Evolutionary conservation across 2,888 invertebrate species (phyloP).

Genomic region (Apamea anceps): DNA sequence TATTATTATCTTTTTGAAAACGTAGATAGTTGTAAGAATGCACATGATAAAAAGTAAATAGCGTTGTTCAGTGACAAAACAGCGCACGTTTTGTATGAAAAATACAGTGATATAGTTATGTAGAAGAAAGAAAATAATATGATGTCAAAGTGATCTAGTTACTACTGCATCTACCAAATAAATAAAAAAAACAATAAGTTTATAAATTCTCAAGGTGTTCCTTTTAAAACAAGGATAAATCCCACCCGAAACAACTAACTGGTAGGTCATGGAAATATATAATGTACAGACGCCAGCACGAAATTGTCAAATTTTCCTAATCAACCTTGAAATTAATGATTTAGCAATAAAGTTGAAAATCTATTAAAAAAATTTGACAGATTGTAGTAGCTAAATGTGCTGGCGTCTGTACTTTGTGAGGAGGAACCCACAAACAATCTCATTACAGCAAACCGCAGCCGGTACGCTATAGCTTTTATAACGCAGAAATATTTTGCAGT

Average conservation of each 20-base stretch:
- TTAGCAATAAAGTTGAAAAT: too few relatives aligned
- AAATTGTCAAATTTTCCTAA: too few relatives aligned
- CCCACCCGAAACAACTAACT: not conserved
- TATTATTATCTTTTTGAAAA: not conserved
- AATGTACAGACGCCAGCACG: too few relatives aligned
- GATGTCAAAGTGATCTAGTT: not conserved
- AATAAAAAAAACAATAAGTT: not conserved
- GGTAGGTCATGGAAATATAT: not conserved
- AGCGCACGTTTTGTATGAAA: not conserved
- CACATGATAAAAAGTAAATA: not conserved
- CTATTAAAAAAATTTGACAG: too few relatives aligned
- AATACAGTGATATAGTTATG: not conserved
- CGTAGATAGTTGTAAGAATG: not conserved
- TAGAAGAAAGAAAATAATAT: not conserved
- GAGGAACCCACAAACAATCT: not conserved
- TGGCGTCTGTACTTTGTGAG: too few relatives aligned
- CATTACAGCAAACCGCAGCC: too few relatives aligned
- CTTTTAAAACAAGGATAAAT: not conserved
- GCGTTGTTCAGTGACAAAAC: not conserved
- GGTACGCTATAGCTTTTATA: not conserved
- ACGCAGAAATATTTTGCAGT: not conserved
- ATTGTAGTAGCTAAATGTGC: too few relatives aligned
- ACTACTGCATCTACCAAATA: not conserved
- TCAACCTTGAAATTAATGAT: too few relatives aligned
- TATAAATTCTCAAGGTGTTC: not conserved